Evolutionary conservation across 2,797 vertebrate genomes (phyloP).

Genomic region (Hirundo rustica): DNA sequence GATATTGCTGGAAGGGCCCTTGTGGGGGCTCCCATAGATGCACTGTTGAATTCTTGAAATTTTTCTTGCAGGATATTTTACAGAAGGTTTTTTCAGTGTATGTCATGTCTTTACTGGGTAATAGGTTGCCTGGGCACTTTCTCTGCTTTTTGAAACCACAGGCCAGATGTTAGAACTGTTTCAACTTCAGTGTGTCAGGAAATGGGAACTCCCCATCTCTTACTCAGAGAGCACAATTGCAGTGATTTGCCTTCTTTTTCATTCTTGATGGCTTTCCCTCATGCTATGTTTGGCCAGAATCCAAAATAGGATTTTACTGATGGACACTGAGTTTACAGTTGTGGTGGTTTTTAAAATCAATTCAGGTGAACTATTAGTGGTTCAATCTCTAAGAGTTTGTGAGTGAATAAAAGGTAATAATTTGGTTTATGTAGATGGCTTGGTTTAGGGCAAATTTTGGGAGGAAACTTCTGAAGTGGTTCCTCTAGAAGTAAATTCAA

Average conservation of each 20-base stretch:
- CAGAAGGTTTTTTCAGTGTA: background rate
- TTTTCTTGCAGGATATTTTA: background rate
- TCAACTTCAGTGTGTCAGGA: background rate
- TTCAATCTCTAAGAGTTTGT: background rate
- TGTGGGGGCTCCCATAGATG: background rate
- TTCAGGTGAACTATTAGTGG: background rate
- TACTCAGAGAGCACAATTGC: background rate
- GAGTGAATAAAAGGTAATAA: background rate
- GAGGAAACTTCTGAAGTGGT: background rate
- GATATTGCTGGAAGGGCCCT: background rate
- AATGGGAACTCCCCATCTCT: background rate
- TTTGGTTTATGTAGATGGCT: background rate
- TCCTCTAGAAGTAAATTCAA: background rate
- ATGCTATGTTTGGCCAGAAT: background rate
- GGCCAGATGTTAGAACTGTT: background rate
- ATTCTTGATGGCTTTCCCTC: background rate
- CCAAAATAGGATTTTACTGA: background rate
- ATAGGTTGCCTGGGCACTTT: background rate
- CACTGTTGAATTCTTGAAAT: background rate
- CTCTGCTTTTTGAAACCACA: background rate
- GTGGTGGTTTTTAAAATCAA: background rate
- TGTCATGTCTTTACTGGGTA: background rate
- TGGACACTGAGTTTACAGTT: background rate
- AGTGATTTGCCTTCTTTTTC: background rate
- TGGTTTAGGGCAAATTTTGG: background rate